These are phyloP conservation scores for Capitella teleta DNA, from an alignment of 1,140 invertebrate species.

Conservation along the genomic window DNA sequence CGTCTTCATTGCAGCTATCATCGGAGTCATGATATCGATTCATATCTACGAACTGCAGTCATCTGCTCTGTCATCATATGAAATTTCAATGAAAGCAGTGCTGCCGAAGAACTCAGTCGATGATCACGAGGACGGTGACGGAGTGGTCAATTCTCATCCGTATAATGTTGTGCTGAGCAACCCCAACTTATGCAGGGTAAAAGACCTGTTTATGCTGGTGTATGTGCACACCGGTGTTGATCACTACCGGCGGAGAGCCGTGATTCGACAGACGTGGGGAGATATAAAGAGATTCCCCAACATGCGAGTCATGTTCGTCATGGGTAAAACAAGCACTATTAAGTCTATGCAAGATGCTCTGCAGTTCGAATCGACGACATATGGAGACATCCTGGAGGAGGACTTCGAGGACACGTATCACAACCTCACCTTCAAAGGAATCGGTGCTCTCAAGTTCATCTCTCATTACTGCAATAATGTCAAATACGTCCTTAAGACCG, in stretches of 20 bases:
- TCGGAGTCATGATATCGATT: too few relatives aligned
- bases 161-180: constrained; percentile 17
- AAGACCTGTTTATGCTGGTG: constrained; percentile 17
- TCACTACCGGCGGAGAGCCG: constrained; percentile 27
- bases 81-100: too few relatives aligned
- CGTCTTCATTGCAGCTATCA: too few relatives aligned
- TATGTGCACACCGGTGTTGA: constrained; percentile 27
- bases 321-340: constrained; percentile 47
- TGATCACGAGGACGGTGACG: too few relatives aligned
- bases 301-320: constrained; percentile 57
- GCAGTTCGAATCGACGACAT: constrained; percentile 49
- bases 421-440: constrained; percentile 79
- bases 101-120: too few relatives aligned
- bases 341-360: constrained; percentile 41
- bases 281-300: too few relatives aligned
- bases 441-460: constrained; percentile 72
- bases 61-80: too few relatives aligned
- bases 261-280: constrained; percentile 38
- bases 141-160: constrained; percentile 16
- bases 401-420: constrained; percentile 66
- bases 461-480: constrained; percentile 53
- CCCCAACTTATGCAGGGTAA: constrained; percentile 7
- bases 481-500: constrained; percentile 43
- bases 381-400: constrained; percentile 66
- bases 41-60: too few relatives aligned